Evolutionary conservation across 2,113 vertebrate species (phyloP).

Genomic region (Microtus ochrogaster): DNA sequence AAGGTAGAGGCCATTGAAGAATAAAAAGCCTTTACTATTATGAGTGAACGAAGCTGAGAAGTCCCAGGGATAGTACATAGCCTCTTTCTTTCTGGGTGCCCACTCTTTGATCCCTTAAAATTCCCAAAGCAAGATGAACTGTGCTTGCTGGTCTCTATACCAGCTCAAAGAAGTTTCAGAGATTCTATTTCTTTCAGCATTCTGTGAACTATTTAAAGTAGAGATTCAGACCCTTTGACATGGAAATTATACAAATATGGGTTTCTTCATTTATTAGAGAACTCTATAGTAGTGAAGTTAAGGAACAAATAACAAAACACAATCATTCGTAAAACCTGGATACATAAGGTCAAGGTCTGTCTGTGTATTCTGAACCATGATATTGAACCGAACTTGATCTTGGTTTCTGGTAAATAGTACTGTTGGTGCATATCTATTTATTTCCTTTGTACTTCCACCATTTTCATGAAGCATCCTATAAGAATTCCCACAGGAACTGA

Average conservation of each 20-base stretch:
- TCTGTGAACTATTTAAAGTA: not conserved
- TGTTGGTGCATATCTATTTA: not conserved
- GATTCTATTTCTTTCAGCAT: not conserved
- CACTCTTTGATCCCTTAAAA: not conserved
- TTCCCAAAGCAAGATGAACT: not conserved
- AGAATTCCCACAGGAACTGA: not conserved
- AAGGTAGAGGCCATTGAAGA: not conserved
- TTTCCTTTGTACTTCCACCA: not conserved
- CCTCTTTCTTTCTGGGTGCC: not conserved
- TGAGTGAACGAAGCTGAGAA: not conserved
- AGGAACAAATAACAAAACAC: constrained; percentile 20
- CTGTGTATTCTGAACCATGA: not conserved
- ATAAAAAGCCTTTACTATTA: not conserved
- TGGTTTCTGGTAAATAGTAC: not conserved
- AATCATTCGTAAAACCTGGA: not conserved
- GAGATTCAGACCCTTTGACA: not conserved
- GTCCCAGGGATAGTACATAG: not conserved
- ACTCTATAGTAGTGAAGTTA: not conserved
- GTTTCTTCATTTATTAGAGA: constrained; percentile 11
- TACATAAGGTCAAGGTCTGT: not conserved
- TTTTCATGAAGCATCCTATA: not conserved
- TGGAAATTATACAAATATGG: not conserved
- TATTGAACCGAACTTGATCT: constrained; percentile 5
- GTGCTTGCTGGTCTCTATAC: not conserved
- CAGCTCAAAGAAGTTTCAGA: not conserved